These are phyloP conservation scores for Saccopteryx bilineata DNA, from an alignment of 2,113 vertebrate genomes.

Conservation along the genomic window DNA sequence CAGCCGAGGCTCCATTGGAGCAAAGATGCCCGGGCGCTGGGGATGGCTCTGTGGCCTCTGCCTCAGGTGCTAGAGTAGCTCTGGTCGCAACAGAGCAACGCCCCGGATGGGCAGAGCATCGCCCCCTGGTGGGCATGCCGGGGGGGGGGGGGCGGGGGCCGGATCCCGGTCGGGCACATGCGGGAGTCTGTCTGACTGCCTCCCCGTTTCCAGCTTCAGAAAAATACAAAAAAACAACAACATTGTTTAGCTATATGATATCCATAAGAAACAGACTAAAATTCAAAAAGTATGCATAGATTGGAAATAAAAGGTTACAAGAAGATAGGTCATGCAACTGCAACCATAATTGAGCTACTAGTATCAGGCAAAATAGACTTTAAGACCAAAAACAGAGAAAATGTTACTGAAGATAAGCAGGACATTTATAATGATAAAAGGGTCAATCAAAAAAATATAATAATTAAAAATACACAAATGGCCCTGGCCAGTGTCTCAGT, in stretches of 20 bases:
- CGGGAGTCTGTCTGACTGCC: no score
- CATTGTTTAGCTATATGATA: not conserved
- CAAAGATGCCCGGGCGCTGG: no score
- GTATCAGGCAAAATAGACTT: not conserved
- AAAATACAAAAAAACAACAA: not conserved
- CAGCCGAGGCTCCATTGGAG: no score
- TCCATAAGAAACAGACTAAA: not conserved
- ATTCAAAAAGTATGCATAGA: not conserved
- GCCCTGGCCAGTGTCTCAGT: no score
- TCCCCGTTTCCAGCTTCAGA: no score
- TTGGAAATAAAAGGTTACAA: not conserved
- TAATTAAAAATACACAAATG: not conserved
- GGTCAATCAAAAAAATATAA: not conserved
- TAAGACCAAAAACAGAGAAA: not conserved
- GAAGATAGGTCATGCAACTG: not conserved
- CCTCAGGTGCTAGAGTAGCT: no score
- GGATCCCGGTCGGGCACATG: no score
- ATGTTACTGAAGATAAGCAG: not conserved
- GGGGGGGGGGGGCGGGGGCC: no score
- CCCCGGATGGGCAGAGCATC: no score
- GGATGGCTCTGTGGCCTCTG: no score
- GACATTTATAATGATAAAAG: not conserved
- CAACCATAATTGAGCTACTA: not conserved
- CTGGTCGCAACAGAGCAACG: no score
- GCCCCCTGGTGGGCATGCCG: no score